Evolutionary conservation across 2,888 invertebrate species (phyloP).

Genomic region (Watsonalla binaria): DNA sequence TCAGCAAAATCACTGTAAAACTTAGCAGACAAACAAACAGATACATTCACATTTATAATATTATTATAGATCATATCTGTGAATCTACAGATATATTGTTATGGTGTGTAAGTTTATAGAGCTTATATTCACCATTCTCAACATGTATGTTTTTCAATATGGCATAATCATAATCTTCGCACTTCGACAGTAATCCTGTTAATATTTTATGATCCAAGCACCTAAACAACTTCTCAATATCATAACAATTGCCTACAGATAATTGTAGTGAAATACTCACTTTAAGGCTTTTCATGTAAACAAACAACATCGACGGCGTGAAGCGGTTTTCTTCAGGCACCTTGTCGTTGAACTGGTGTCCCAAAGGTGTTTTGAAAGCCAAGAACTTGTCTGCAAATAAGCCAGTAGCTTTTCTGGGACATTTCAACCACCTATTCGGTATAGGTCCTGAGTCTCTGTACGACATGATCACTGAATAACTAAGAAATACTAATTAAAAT

Average conservation of each 20-base stretch:
- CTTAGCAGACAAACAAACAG: no score
- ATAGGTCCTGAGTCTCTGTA: constrained; percentile 79
- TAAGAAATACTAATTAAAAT: constrained; percentile 9
- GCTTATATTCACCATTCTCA: no score
- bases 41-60: no score
- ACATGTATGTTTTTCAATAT: no score
- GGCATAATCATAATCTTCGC: no score
- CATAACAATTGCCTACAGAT: no score
- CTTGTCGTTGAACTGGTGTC: constrained; percentile 87
- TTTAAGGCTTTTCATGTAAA: constrained; percentile 86
- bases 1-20: no score
- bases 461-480: constrained; percentile 43
- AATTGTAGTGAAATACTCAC: constrained; percentile 55
- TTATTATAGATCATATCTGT: no score
- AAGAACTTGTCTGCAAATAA: constrained; percentile 91
- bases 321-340: constrained; percentile 92
- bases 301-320: constrained; percentile 91
- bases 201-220: no score
- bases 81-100: no score
- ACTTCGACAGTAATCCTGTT: no score
- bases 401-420: constrained; percentile 88
- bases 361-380: constrained; percentile 96
- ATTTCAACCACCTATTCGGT: constrained; percentile 92
- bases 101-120: no score
- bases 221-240: constrained; percentile 13